A percentile compares a stretch with the other conserved stretches of the same genome.
phyloP scores from a whole-genome alignment of 2,888 invertebrate species.

The Sipha maydis region DNA sequence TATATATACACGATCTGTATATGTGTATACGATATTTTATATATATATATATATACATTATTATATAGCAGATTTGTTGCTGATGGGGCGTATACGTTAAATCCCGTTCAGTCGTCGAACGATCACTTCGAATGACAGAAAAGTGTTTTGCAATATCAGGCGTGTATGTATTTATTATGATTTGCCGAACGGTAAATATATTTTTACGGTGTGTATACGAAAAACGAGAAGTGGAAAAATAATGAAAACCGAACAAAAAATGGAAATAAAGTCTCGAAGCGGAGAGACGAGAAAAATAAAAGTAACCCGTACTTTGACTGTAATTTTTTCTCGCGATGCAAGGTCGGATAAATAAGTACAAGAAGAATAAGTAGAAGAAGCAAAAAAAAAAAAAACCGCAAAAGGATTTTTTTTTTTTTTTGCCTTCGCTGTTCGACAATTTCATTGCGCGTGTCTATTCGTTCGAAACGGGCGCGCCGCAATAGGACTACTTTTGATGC shows the following conservation, averaged over 20 bases:
- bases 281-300: background rate
- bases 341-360: background rate
- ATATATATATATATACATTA: too few relatives aligned
- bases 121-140: background rate
- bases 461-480: background rate
- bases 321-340: conserved; percentile 1
- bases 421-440: background rate
- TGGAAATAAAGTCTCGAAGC: background rate
- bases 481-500: background rate
- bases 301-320: background rate
- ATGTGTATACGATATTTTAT: too few relatives aligned
- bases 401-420: background rate
- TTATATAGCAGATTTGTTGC: background rate
- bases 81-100: background rate
- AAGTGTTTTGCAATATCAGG: conserved; percentile 1
- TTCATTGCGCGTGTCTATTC: background rate
- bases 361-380: background rate
- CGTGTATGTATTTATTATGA: background rate
- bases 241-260: background rate
- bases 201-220: background rate
- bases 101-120: background rate
- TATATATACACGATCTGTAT: too few relatives aligned
- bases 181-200: background rate
- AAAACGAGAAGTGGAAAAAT: background rate
- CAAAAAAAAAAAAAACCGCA: too few relatives aligned